Evolutionary conservation across 2,888 invertebrate species (phyloP).

Genomic region (Thyatira batis): DNA sequence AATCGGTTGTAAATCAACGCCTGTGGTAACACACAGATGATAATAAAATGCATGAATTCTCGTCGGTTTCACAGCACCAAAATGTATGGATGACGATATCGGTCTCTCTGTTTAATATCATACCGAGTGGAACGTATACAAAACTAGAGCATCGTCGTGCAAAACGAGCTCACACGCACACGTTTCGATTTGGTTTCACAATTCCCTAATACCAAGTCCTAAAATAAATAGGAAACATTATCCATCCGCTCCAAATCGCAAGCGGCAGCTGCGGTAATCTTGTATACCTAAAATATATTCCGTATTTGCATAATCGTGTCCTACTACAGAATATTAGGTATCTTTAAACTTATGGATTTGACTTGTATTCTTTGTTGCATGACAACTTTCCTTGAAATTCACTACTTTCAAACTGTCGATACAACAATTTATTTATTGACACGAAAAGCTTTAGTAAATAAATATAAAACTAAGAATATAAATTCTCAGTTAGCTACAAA

Average conservation of each 20-base stretch:
- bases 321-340: not conserved
- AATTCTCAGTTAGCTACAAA: not conserved
- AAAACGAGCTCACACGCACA: conserved; percentile 32
- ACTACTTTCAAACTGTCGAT: not conserved
- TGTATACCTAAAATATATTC: not conserved
- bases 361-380: not conserved
- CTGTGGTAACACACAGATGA: not conserved
- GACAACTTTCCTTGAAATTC: not conserved
- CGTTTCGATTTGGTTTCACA: conserved; percentile 43
- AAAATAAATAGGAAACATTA: conserved; percentile 48
- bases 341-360: not conserved
- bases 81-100: conserved; percentile 19
- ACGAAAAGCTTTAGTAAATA: not conserved
- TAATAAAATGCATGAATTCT: conserved; percentile 6
- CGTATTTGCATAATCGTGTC: not conserved
- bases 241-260: conserved; percentile 34
- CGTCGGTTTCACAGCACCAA: conserved; percentile 18
- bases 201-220: conserved; percentile 40
- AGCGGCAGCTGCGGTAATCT: conserved; percentile 1
- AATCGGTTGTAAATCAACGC: conserved; percentile 16
- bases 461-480: not conserved
- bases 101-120: conserved; percentile 22
- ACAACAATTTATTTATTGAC: not conserved
- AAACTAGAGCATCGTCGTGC: conserved; percentile 38
- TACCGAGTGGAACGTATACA: conserved; percentile 33